Conservation (phyloP, 1,140 invertebrate genomes). For the Anoplophora glabripennis region DNA sequence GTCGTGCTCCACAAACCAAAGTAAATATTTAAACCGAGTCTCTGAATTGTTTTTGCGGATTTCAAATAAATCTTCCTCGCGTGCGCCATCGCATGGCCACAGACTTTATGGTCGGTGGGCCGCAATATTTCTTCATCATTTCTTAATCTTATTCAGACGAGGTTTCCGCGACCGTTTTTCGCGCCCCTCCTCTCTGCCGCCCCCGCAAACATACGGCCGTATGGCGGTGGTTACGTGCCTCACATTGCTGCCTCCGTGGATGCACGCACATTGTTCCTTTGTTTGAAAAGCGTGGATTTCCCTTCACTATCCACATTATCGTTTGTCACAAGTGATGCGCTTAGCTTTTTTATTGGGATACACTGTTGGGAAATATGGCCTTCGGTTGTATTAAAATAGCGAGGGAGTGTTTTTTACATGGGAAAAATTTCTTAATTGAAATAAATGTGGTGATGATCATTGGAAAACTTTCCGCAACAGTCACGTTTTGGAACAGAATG, state of each 20-base stretch:
- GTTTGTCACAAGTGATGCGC: slow-evolving; percentile 6
- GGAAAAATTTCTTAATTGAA: no score
- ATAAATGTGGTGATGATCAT: no score
- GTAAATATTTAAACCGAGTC: no score
- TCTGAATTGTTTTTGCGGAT: slow-evolving; percentile 27
- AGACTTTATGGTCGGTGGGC: slow-evolving; percentile 25
- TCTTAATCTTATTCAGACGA: slow-evolving; percentile 32
- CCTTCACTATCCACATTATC: neutral
- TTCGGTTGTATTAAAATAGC: no score
- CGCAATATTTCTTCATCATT: slow-evolving; percentile 37
- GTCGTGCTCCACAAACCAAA: no score
- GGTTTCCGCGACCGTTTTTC: slow-evolving; percentile 13
- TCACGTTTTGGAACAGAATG: no score
- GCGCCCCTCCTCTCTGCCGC: neutral
- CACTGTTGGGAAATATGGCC: no score
- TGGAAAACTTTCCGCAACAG: no score
- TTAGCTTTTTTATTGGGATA: no score
- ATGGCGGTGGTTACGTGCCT: slow-evolving; percentile 1
- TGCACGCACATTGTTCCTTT: no score
- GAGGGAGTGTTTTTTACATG: no score
- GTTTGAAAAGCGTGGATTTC: no score
- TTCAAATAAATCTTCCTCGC: slow-evolving; percentile 30
- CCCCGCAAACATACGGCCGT: slow-evolving; percentile 5
- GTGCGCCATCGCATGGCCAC: slow-evolving; percentile 16
- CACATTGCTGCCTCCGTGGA: neutral